phyloP scores from a whole-genome alignment of 1,140 invertebrate genomes.

The Bombus fervidus region DNA sequence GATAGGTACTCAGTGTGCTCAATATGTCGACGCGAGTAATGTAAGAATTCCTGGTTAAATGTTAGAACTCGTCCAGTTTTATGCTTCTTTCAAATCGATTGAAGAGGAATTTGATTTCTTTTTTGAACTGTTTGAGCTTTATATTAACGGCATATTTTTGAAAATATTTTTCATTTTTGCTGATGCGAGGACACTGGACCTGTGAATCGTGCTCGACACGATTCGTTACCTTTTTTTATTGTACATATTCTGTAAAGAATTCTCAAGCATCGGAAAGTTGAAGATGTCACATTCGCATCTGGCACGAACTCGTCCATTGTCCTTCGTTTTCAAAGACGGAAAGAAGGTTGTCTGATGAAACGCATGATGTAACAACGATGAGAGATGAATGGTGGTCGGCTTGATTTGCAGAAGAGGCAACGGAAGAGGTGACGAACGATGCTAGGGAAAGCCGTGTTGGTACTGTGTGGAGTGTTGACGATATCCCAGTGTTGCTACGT shows the following conservation, averaged over 20 bases:
- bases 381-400: constrained; percentile 43
- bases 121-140: background rate
- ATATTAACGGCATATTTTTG: no score
- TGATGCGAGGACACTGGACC: background rate
- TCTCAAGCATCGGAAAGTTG: background rate
- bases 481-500: constrained; percentile 76
- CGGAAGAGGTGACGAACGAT: constrained; percentile 49
- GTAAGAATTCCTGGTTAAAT: background rate
- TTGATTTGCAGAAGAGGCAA: constrained; percentile 54
- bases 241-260: background rate
- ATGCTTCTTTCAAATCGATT: background rate
- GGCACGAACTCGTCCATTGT: background rate
- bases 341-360: background rate
- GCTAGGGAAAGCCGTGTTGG: constrained; percentile 64
- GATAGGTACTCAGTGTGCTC: background rate
- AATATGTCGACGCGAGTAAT: constrained; percentile 10
- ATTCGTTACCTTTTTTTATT: background rate
- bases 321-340: background rate
- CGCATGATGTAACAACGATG: constrained; percentile 37
- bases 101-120: background rate
- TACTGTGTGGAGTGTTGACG: constrained; percentile 62
- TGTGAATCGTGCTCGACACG: background rate
- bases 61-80: background rate
- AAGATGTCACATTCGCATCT: background rate
- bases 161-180: background rate